Conservation (phyloP, 2,888 invertebrate genomes). For the Notocelia uddmanniana region DNA sequence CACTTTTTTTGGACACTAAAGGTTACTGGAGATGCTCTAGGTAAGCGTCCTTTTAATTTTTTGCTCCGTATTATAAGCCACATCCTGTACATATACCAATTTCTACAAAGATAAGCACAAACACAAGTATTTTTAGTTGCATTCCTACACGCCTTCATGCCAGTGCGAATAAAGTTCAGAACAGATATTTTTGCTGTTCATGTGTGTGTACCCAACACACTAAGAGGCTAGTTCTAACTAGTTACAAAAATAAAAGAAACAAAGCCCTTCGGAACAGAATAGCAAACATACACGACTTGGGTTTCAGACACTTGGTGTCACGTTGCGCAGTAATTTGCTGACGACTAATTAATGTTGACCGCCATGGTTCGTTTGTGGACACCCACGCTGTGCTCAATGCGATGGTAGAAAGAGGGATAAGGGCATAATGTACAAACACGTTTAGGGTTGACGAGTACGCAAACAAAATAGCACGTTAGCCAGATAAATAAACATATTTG, state of each 20-base stretch:
- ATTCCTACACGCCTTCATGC: too few species aligned
- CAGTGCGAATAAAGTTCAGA: too few species aligned
- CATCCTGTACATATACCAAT: too few species aligned
- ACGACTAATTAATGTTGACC: conserved; percentile 38
- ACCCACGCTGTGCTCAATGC: conserved; percentile 22
- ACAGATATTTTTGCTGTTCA: too few species aligned
- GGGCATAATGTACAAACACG: background rate
- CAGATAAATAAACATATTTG: background rate
- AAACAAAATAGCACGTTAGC: background rate
- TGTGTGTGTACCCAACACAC: too few species aligned
- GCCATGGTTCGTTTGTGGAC: conserved; percentile 5
- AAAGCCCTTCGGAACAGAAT: conserved; percentile 5
- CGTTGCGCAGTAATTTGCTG: conserved; percentile 33
- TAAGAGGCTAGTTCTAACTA: too few species aligned
- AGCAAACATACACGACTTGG: conserved; percentile 7
- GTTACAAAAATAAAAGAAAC: background rate
- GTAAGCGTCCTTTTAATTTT: too few species aligned
- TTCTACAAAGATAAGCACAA: too few species aligned
- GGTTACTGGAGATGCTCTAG: too few species aligned
- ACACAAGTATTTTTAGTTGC: too few species aligned
- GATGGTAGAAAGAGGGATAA: background rate
- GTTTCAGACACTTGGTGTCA: conserved; percentile 37
- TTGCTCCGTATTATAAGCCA: too few species aligned
- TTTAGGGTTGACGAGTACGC: background rate
- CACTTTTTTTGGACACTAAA: too few species aligned